These are phyloP conservation scores for Melipona bicolor DNA, from an alignment of 2,888 invertebrate species.

Conservation along the genomic window DNA sequence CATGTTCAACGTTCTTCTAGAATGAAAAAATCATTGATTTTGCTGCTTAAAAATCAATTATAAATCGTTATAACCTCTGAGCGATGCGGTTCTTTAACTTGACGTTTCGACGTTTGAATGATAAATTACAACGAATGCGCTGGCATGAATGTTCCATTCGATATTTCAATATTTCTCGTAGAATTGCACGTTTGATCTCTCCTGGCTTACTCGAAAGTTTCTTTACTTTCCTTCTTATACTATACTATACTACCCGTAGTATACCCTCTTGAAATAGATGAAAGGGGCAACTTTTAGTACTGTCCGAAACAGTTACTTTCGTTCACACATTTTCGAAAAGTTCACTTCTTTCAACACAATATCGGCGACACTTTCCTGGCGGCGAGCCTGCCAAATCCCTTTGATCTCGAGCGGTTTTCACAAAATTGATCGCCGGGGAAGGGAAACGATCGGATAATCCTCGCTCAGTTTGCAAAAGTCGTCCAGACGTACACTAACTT, in stretches of 20 bases:
- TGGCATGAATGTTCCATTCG: neutral
- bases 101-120: neutral
- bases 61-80: neutral
- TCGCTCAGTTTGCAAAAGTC: neutral
- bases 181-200: too few relatives aligned
- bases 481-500: conserved; percentile 8
- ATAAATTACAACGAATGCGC: neutral
- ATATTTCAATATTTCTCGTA: neutral
- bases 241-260: neutral
- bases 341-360: conserved; percentile 50
- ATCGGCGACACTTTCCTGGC: conserved; percentile 39
- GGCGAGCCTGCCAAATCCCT: too few relatives aligned
- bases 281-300: conserved; percentile 4
- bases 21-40: too few relatives aligned
- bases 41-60: too few relatives aligned
- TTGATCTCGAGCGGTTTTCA: neutral
- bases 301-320: neutral
- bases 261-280: neutral
- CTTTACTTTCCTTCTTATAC: too few relatives aligned
- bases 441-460: neutral
- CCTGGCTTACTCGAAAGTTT: too few relatives aligned
- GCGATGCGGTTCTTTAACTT: neutral
- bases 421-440: neutral
- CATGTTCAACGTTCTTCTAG: too few relatives aligned
- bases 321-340: conserved; percentile 26